phyloP scores from a whole-genome alignment of 2,888 invertebrate genomes.

The Dorcus hopei region DNA sequence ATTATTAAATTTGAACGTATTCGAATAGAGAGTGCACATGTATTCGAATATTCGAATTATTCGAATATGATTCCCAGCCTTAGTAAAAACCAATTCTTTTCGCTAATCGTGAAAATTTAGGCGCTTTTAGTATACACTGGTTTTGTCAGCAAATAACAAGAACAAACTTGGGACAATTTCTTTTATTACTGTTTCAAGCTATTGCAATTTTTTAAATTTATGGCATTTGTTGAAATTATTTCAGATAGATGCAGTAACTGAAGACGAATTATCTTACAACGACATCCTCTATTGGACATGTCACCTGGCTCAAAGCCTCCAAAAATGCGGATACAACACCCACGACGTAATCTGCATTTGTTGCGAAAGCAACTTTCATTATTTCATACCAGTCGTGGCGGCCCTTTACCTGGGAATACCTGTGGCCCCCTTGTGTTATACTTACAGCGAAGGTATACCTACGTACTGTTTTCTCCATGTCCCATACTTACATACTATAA shows the following conservation, averaged over 20 bases:
- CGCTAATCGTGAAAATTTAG: no score
- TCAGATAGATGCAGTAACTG: constrained; percentile 33
- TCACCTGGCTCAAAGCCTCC: constrained; percentile 31
- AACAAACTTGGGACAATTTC: no score
- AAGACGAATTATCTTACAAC: constrained; percentile 26
- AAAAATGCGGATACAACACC: constrained; percentile 24
- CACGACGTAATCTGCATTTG: constrained; percentile 30
- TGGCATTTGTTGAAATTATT: constrained; percentile 7
- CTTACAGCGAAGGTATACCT: constrained; percentile 26
- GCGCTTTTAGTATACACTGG: no score
- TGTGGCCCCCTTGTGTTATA: constrained; percentile 32
- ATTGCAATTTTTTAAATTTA: not conserved
- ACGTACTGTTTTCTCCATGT: not conserved
- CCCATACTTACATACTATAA: constrained; percentile 15
- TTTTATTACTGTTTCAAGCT: no score
- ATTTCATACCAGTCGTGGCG: constrained; percentile 34
- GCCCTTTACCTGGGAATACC: constrained; percentile 32
- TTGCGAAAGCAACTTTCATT: constrained; percentile 35
- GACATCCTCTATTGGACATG: constrained; percentile 28
- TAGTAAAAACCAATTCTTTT: no score
- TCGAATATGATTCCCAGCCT: no score
- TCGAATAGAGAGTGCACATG: no score
- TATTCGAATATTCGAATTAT: no score
- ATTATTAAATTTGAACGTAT: no score
- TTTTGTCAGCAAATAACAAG: no score